These are phyloP conservation scores for Anguilla japonica DNA, from an alignment of 2,113 vertebrate genomes.

Conservation along the genomic window DNA sequence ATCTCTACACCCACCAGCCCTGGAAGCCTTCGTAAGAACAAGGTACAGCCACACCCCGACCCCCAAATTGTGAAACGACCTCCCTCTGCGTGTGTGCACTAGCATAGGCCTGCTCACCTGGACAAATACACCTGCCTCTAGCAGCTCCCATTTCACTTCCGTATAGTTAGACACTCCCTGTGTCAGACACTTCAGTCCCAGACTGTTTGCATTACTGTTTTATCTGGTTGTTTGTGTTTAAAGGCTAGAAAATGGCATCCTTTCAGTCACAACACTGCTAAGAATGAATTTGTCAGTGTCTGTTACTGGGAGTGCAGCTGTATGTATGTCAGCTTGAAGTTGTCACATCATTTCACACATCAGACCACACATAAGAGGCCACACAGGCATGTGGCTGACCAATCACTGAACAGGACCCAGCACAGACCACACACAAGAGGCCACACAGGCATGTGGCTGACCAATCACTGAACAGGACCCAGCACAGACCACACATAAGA, in stretches of 20 bases:
- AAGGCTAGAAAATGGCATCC: neutral
- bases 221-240: too few species aligned
- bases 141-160: too few species aligned
- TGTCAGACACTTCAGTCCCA: too few species aligned
- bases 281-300: too few species aligned
- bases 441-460: neutral
- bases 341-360: neutral
- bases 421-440: too few species aligned
- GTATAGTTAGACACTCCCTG: too few species aligned
- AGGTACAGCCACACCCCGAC: constrained; percentile 74
- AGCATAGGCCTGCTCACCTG: neutral
- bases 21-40: constrained; percentile 92
- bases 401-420: neutral
- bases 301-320: neutral
- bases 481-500: too few species aligned
- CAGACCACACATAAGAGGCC: too few species aligned
- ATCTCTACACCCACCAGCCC: constrained; percentile 97
- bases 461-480: neutral
- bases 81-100: neutral
- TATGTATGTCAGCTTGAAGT: neutral
- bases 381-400: neutral
- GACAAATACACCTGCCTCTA: neutral
- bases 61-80: neutral
- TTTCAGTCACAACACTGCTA: neutral
- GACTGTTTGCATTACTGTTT: too few species aligned